Evolutionary conservation across 2,888 invertebrate species (phyloP).

Genomic region (Melieria crassipennis): DNA sequence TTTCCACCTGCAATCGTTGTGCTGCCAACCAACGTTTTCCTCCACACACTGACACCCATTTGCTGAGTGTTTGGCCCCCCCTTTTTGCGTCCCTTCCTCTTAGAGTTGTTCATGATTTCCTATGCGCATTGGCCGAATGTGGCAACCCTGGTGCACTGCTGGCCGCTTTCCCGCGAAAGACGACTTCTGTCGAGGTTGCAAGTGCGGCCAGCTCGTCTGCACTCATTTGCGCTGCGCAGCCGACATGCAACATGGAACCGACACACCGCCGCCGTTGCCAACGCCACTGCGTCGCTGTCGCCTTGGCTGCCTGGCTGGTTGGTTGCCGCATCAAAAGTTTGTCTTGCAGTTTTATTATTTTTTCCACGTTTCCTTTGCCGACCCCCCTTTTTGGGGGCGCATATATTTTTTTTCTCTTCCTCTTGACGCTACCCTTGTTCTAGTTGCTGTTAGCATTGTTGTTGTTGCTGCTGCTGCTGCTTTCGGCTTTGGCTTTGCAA

Average conservation of each 20-base stretch:
- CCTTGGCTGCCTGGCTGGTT: neutral
- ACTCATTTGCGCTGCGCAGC: too few relatives aligned
- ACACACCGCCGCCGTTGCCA: neutral
- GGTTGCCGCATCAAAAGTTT: slow-evolving; percentile 33
- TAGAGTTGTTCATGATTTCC: too few relatives aligned
- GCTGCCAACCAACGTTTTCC: too few relatives aligned
- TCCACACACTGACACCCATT: too few relatives aligned
- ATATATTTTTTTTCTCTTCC: neutral
- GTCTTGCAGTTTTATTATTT: slow-evolving; percentile 31
- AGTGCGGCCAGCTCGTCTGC: neutral
- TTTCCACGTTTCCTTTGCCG: neutral
- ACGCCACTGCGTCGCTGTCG: neutral
- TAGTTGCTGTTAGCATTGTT: neutral
- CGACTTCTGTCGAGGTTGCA: neutral
- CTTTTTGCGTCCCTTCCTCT: too few relatives aligned
- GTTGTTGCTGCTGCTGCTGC: slow-evolving; percentile 10
- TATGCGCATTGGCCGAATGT: too few relatives aligned
- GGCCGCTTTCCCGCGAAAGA: neutral
- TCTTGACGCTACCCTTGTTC: slow-evolving; percentile 11
- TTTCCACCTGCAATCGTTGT: too few relatives aligned
- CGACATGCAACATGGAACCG: slow-evolving; percentile 10
- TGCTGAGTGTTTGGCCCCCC: too few relatives aligned
- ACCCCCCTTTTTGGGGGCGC: too few relatives aligned
- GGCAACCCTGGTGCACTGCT: neutral
- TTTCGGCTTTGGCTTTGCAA: neutral